Percentiles rank a stretch among this genome's conserved stretches.
phyloP scores from a whole-genome alignment of 2,797 vertebrate species.

The Molossus alvarezi region DNA sequence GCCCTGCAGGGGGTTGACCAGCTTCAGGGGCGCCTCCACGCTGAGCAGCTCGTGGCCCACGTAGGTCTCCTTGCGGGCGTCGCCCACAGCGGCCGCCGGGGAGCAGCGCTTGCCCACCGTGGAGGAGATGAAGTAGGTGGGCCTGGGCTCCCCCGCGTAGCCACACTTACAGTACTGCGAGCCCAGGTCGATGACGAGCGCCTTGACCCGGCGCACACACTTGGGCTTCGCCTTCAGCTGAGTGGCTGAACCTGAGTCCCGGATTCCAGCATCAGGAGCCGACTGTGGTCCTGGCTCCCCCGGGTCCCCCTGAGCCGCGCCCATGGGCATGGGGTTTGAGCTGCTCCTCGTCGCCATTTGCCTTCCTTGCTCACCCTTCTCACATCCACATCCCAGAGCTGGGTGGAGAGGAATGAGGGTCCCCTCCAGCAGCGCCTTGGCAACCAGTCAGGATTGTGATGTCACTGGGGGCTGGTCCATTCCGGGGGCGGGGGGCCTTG shows the following conservation, averaged over 20 bases:
- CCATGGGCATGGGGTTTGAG: constrained; percentile 69
- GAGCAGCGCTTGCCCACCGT: constrained; percentile 74
- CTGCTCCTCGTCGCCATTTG: constrained; percentile 74
- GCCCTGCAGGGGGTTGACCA: constrained; percentile 80
- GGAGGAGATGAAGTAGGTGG: constrained; percentile 86
- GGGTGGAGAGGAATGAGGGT: constrained; percentile 31
- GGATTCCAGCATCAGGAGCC: not conserved
- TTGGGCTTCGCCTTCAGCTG: constrained; percentile 72
- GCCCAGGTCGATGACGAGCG: constrained; percentile 86
- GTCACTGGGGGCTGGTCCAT: constrained; percentile 69
- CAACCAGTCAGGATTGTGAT: constrained; percentile 72
- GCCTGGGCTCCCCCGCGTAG: constrained; percentile 78
- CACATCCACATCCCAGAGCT: constrained; percentile 70
- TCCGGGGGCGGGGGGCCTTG: constrained; percentile 10
- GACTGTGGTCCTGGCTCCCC: constrained; percentile 63
- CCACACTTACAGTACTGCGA: constrained; percentile 87
- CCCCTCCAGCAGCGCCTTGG: not conserved
- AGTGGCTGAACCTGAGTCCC: not conserved
- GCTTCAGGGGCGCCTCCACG: constrained; percentile 67
- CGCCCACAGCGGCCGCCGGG: not conserved
- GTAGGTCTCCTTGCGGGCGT: constrained; percentile 79
- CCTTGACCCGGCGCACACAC: constrained; percentile 80
- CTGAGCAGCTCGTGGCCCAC: constrained; percentile 83
- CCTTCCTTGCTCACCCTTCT: constrained; percentile 54
- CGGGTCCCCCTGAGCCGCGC: constrained; percentile 72